A percentile compares a stretch with the other conserved stretches of the same genome.
These are phyloP conservation scores for Gallinago jamesoni DNA, from an alignment of 2,113 vertebrate species.

Conservation along the genomic window DNA sequence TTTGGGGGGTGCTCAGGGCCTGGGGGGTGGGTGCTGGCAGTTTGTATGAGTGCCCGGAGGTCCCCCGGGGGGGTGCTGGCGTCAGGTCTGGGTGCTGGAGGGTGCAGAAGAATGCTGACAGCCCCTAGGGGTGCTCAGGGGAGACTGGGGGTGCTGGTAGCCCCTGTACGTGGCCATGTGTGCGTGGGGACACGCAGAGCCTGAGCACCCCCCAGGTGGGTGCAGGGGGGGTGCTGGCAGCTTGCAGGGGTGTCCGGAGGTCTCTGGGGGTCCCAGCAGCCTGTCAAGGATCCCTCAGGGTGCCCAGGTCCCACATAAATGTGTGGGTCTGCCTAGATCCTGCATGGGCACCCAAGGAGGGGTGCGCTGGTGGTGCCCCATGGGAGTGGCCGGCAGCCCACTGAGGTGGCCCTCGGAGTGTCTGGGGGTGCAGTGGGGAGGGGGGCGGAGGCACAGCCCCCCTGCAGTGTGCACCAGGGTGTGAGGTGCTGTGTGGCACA, in stretches of 20 bases:
- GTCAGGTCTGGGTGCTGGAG: no score
- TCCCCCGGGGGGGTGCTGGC: no score
- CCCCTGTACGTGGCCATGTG: fast-evolving
- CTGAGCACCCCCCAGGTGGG: not conserved
- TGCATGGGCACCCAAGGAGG: not conserved
- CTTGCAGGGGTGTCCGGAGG: no score
- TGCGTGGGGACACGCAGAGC: no score
- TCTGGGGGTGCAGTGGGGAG: not conserved
- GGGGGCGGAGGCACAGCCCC: fast-evolving
- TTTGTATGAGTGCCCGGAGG: not conserved
- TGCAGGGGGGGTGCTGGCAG: not conserved
- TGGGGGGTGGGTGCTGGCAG: not conserved
- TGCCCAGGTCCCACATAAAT: fast-evolving
- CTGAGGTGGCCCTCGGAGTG: fast-evolving
- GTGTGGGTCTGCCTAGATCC: no score
- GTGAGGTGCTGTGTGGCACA: not conserved
- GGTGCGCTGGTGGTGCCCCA: not conserved
- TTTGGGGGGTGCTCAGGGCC: no score
- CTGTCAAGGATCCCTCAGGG: not conserved
- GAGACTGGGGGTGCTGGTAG: no score
- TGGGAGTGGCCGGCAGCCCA: fast-evolving
- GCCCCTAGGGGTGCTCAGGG: not conserved
- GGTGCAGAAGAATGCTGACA: not conserved
- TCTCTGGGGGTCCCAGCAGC: no score
- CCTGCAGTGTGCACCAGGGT: fast-evolving